Base-by-base conservation (phyloP, 2,888 invertebrate species). In the Thysanoteuthis rhombus region DNA sequence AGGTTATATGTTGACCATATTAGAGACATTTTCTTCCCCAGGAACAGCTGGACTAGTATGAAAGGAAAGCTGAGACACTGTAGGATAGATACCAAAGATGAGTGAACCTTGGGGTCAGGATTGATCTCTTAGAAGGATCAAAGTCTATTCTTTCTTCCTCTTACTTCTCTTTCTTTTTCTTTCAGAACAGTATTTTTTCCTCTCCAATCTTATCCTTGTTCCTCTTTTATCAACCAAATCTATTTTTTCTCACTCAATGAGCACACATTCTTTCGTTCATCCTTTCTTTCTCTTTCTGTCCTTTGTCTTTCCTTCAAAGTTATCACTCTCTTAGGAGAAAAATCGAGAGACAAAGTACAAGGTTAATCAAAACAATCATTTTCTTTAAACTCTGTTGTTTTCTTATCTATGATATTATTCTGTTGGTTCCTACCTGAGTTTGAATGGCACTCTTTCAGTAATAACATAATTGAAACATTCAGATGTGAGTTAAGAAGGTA, bases 21-120 rank as follows among this genome's bases (percentile, higher is more conserved):
- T 75, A 75, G 36, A 75, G 75, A 75, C n/a, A 75, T 75, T 75
- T 36, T 16, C n/a, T 75, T 75, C 75, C 75, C 36, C 75, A 75
- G 75, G 75, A 75, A 75, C 75, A 75, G 75, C 75, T 75, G 75
- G 75, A 75, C 16, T 10, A 16, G n/a, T 75, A 75, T 75, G 75
- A 75, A 75, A 75, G 75, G 75, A 75, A 75, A 75, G n/a, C n/a
- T 75, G 75, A 75, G 75, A 75, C 58, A 58, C 75, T 75, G n/a
- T 75, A 36, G 75, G 75, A 75, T 36, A 36, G 36, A 75, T 36
- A 75, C 75, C 36, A 75, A 75, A 75, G 75, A 75, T 75, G 75
- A n/a, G 36, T 75, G 75, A 75, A n/a, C 75, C 12, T n/a, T 75
- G 25, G n/a, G 75, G 75, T 75, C 75, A 75, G 75, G 75, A 75